These are phyloP conservation scores for Trichomalopsis sarcophagae DNA, from an alignment of 1,140 invertebrate species.

Conservation along the genomic window DNA sequence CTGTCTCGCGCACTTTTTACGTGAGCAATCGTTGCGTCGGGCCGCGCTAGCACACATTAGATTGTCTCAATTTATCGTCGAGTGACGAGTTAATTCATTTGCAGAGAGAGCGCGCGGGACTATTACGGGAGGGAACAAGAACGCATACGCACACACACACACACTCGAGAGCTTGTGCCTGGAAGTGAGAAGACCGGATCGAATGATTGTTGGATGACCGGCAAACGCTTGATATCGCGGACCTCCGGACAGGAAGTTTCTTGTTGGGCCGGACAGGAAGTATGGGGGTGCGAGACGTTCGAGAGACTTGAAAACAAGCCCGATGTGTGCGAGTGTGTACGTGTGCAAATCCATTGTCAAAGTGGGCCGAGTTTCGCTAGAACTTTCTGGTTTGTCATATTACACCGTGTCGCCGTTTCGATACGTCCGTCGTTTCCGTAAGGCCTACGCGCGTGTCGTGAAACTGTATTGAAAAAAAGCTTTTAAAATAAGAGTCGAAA, in stretches of 20 bases:
- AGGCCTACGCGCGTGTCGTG: no score
- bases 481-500: no score
- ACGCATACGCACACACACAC: background rate
- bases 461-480: no score
- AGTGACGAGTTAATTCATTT: conserved; percentile 51
- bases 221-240: background rate
- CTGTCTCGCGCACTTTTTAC: background rate
- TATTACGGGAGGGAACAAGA: background rate
- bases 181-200: conserved; percentile 40
- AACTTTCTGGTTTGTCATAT: background rate
- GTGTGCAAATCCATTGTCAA: background rate
- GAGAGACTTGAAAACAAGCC: conserved; percentile 28
- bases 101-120: background rate
- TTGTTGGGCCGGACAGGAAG: conserved; percentile 60
- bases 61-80: conserved; percentile 57
- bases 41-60: background rate
- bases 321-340: background rate
- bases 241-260: conserved; percentile 48
- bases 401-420: no score
- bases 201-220: conserved; percentile 35
- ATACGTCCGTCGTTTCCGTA: no score
- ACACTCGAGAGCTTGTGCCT: background rate
- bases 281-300: conserved; percentile 46
- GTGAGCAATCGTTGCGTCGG: background rate
- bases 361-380: background rate